Conservation (phyloP, 1,140 invertebrate genomes). For the Drosophila teissieri region DNA sequence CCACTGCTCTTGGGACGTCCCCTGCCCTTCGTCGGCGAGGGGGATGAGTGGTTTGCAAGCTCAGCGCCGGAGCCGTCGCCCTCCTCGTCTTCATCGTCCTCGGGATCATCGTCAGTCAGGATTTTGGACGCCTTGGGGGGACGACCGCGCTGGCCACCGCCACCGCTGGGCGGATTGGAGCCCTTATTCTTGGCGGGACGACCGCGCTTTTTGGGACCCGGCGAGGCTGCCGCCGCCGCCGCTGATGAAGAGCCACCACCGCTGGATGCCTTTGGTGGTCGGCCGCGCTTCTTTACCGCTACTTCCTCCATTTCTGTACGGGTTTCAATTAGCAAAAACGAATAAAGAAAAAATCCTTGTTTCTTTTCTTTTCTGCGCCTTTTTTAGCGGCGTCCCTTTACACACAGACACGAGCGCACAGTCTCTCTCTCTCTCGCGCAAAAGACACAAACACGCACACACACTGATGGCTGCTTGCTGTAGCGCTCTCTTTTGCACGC, state of each 20-base stretch:
- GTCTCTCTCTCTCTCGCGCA: background rate
- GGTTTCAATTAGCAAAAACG: slow-evolving; percentile 25
- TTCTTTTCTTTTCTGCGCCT: slow-evolving; percentile 35
- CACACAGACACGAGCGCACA: background rate
- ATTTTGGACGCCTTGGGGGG: slow-evolving; percentile 36
- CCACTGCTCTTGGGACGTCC: slow-evolving; percentile 61
- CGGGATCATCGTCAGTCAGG: slow-evolving; percentile 26
- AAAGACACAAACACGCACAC: background rate
- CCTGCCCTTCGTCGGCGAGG: slow-evolving; percentile 55
- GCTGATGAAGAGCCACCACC: background rate
- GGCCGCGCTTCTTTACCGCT: slow-evolving; percentile 59
- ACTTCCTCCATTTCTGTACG: slow-evolving; percentile 52
- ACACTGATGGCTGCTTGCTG: background rate
- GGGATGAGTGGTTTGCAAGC: background rate
- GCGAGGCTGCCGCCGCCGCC: background rate
- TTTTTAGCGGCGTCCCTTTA: slow-evolving; percentile 57
- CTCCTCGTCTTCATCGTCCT: slow-evolving; percentile 18
- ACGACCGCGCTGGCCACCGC: slow-evolving; percentile 39
- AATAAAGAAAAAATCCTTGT: slow-evolving; percentile 39
- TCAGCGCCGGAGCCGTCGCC: slow-evolving; percentile 11
- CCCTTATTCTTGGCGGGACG: slow-evolving; percentile 53
- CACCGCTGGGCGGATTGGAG: background rate
- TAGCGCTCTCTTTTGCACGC: slow-evolving; percentile 2
- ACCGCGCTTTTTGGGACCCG: slow-evolving; percentile 48
- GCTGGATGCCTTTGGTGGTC: slow-evolving; percentile 48